Evolutionary conservation across 1,140 invertebrate genomes (phyloP).

Genomic region (Drosophila sucinea): DNA sequence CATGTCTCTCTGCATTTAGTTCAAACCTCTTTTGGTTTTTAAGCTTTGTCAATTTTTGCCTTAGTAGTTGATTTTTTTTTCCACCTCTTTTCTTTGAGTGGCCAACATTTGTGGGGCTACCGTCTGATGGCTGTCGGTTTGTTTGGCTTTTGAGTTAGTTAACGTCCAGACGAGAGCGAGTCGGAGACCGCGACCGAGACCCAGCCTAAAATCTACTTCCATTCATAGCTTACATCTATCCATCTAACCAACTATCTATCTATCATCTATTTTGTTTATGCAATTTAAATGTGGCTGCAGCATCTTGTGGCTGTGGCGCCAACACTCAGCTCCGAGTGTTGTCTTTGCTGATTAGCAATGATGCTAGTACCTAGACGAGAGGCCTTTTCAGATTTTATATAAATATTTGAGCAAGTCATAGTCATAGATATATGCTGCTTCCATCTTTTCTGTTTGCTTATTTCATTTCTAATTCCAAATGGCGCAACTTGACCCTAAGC

Average conservation of each 20-base stretch:
- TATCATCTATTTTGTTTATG: conserved; percentile 52
- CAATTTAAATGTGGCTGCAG: conserved; percentile 48
- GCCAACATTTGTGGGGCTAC: conserved; percentile 54
- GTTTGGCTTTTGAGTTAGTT: conserved; percentile 78
- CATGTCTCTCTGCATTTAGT: conserved; percentile 11
- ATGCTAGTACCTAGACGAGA: conserved; percentile 16
- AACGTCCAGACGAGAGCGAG: conserved; percentile 40
- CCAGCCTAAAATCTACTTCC: conserved; percentile 11
- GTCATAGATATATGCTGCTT: conserved; percentile 26
- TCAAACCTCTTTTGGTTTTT: conserved; percentile 37
- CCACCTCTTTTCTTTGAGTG: conserved; percentile 42
- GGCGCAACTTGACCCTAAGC: conserved; percentile 4
- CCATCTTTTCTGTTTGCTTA: conserved; percentile 48
- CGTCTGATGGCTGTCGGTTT: conserved; percentile 77
- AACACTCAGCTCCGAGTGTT: conserved; percentile 41
- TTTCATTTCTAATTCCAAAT: conserved; percentile 15
- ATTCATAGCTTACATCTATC: conserved; percentile 29
- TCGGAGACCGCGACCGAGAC: background rate
- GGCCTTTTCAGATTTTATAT: conserved; percentile 32
- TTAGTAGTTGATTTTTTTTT: conserved; percentile 13
- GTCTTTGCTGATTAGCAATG: conserved; percentile 74
- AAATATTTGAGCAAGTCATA: conserved; percentile 59
- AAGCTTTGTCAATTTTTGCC: conserved; percentile 44
- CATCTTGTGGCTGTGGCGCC: conserved; percentile 70
- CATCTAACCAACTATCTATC: background rate